A percentile compares a stretch with the other conserved stretches of the same genome.
These are phyloP conservation scores for Hydroisotoma schaefferi DNA, from an alignment of 2,888 invertebrate genomes.

Conservation along the genomic window DNA sequence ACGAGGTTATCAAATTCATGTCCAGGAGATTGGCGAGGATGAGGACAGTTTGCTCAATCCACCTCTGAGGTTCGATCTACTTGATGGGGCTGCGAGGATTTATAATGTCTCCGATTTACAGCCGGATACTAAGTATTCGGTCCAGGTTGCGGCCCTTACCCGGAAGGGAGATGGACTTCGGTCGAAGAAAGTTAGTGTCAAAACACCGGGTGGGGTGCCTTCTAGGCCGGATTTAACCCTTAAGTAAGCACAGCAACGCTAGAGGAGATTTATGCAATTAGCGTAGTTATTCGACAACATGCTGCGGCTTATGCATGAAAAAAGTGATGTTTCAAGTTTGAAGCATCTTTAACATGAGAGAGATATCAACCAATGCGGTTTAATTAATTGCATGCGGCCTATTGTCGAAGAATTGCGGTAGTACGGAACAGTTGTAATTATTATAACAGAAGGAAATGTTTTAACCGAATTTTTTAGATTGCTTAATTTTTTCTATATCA, in stretches of 20 bases:
- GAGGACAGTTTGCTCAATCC: conserved; percentile 77
- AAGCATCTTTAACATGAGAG: too few species aligned
- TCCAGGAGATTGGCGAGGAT: conserved; percentile 84
- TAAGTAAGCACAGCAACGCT: conserved; percentile 63
- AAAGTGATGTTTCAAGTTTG: not conserved
- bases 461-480: not conserved
- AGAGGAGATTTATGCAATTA: not conserved
- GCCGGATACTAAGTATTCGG: conserved; percentile 90
- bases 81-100: conserved; percentile 69
- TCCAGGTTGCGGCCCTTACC: conserved; percentile 93
- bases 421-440: too few species aligned
- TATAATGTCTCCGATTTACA: conserved; percentile 84
- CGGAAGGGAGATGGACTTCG: conserved; percentile 95
- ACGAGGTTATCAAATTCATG: conserved; percentile 93
- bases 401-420: too few species aligned
- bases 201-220: conserved; percentile 91
- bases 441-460: too few species aligned
- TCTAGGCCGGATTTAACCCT: conserved; percentile 75
- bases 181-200: conserved; percentile 76
- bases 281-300: not conserved
- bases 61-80: conserved; percentile 79
- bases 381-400: too few species aligned
- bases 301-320: not conserved
- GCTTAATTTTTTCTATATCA: not conserved
- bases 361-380: too few species aligned